Percentiles rank a stretch among this genome's conserved stretches.
phyloP scores from a whole-genome alignment of 2,888 invertebrate genomes.

The Cephonodes hylas region DNA sequence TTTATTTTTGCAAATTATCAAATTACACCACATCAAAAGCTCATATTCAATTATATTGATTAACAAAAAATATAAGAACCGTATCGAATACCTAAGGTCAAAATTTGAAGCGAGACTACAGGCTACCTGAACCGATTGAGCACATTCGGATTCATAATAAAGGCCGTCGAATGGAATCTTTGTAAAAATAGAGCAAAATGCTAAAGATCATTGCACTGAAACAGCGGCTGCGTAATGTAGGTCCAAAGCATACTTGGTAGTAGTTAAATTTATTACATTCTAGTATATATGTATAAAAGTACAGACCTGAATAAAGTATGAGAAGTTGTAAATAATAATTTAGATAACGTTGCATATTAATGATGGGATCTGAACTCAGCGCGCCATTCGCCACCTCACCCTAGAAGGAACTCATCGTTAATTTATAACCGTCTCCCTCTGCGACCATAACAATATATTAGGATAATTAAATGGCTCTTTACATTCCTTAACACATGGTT shows the following conservation, averaged over 20 bases:
- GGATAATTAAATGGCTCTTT: slow-evolving; percentile 81
- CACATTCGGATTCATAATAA: slow-evolving; percentile 73
- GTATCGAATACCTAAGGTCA: slow-evolving; percentile 77
- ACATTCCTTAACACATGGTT: slow-evolving; percentile 80
- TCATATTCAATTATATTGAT: slow-evolving; percentile 65
- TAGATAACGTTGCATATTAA: slow-evolving; percentile 15
- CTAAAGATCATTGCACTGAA: slow-evolving; percentile 73
- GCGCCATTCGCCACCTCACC: slow-evolving; percentile 63
- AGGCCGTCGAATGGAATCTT: slow-evolving; percentile 57
- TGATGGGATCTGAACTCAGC: slow-evolving; percentile 28
- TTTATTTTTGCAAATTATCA: slow-evolving; percentile 69
- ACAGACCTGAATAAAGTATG: slow-evolving; percentile 2
- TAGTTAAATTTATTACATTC: background rate
- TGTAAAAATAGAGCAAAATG: slow-evolving; percentile 49
- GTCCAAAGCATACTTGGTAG: background rate
- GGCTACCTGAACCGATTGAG: slow-evolving; percentile 73
- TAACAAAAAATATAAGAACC: slow-evolving; percentile 69
- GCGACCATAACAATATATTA: slow-evolving; percentile 80
- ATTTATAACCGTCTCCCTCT: slow-evolving; percentile 76
- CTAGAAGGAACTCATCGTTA: slow-evolving; percentile 54
- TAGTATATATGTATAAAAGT: background rate
- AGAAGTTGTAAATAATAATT: slow-evolving; percentile 17
- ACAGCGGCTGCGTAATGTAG: slow-evolving; percentile 46
- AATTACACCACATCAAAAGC: slow-evolving; percentile 72
- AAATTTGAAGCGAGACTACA: slow-evolving; percentile 61